Percentiles rank a stretch among this genome's conserved stretches.
Conservation (phyloP, 2,888 invertebrate species). For the Osedax frankpressi region DNA sequence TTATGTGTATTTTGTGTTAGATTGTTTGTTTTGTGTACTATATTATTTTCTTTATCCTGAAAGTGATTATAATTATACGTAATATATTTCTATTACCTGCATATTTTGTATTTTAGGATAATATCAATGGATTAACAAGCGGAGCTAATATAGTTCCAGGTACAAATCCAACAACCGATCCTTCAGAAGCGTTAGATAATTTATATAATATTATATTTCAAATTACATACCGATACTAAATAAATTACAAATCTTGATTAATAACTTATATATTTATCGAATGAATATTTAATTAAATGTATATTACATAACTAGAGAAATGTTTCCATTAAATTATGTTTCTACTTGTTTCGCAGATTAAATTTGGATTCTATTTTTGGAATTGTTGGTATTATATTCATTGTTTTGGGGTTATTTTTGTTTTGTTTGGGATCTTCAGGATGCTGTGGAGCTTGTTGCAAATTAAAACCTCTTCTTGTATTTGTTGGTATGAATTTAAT, state of each 20-base stretch:
- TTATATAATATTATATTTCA: neutral
- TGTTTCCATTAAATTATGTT: no score
- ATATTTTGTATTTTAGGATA: no score
- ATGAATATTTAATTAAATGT: no score
- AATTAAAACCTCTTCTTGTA: neutral
- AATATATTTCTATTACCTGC: no score
- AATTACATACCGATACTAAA: no score
- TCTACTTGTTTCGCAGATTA: neutral
- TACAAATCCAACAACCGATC: neutral
- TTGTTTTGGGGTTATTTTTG: constrained; percentile 2
- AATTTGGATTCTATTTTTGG: neutral
- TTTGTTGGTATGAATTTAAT: neutral
- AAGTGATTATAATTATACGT: no score
- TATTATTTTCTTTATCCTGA: no score
- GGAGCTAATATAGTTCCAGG: neutral
- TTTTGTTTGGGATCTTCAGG: constrained; percentile 5
- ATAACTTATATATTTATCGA: no score
- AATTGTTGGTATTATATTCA: neutral
- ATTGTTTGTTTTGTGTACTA: no score
- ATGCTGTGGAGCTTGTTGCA: constrained; percentile 15
- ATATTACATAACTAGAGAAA: no score
- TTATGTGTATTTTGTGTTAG: no score
- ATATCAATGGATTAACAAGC: neutral
- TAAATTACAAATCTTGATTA: no score
- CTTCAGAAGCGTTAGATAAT: neutral